Evolutionary conservation across 2,888 invertebrate species (phyloP).

Genomic region (Tetrapedia diversipes): DNA sequence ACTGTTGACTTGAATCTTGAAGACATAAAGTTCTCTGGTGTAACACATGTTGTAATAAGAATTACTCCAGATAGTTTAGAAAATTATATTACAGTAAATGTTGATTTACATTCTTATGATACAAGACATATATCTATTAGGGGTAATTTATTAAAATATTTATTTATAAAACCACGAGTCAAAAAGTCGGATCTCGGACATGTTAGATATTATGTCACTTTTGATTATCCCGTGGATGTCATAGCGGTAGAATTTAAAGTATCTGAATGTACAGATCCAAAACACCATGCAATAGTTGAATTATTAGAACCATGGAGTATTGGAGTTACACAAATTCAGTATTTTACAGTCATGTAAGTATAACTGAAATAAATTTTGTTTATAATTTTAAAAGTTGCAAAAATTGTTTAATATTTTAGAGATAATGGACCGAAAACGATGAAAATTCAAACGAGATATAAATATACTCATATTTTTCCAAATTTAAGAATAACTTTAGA

Average conservation of each 20-base stretch:
- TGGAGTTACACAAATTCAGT: conserved; percentile 69
- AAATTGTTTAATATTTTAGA: conserved; percentile 71
- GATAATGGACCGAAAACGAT: conserved; percentile 84
- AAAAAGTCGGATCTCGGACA: conserved; percentile 63
- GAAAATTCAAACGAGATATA: conserved; percentile 85
- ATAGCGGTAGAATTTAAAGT: conserved; percentile 71
- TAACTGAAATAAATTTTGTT: background rate
- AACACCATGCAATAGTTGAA: conserved; percentile 71
- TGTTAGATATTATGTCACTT: conserved; percentile 71
- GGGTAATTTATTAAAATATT: conserved; percentile 36
- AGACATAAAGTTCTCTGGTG: conserved; percentile 83
- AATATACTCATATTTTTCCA: conserved; percentile 82
- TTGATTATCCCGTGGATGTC: conserved; percentile 67
- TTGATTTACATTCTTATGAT: conserved; percentile 64
- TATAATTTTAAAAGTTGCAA: background rate
- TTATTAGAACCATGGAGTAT: conserved; percentile 74
- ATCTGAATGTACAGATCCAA: conserved; percentile 64
- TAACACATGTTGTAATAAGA: conserved; percentile 88
- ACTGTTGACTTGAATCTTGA: conserved; percentile 86
- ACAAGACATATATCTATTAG: conserved; percentile 56
- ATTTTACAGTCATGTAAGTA: conserved; percentile 71
- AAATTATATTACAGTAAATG: conserved; percentile 83
- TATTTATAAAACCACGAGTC: conserved; percentile 50
- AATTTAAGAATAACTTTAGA: conserved; percentile 87
- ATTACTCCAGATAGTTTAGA: conserved; percentile 84